These are phyloP conservation scores for Beaufortia kweichowensis DNA, from an alignment of 2,113 vertebrate species.

Conservation along the genomic window DNA sequence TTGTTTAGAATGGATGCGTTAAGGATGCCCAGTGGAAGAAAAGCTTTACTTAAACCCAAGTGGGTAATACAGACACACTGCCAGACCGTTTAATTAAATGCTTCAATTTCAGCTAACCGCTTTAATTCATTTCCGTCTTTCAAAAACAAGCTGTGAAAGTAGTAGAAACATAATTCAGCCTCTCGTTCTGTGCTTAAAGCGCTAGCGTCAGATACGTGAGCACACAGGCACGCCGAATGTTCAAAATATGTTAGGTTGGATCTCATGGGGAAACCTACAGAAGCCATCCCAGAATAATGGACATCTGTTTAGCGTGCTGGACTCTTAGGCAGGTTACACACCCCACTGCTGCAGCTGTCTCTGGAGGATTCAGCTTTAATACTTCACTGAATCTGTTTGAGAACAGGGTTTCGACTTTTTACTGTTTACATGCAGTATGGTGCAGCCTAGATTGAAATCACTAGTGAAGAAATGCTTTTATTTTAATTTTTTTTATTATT, in stretches of 20 bases:
- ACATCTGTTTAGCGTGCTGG: conserved; percentile 27
- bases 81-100: conserved; percentile 54
- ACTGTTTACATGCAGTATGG: background rate
- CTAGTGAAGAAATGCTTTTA: too few relatives aligned
- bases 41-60: conserved; percentile 46
- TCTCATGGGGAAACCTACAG: conserved; percentile 20
- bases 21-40: conserved; percentile 17
- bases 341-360: conserved; percentile 5
- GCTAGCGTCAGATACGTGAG: background rate
- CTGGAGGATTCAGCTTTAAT: conserved; percentile 2
- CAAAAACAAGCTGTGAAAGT: conserved; percentile 38
- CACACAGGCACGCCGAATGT: background rate
- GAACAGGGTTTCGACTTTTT: background rate
- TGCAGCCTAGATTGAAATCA: too few relatives aligned
- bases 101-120: conserved; percentile 50
- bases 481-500: too few relatives aligned
- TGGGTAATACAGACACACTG: conserved; percentile 53
- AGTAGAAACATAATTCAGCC: conserved; percentile 22
- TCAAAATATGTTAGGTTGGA: conserved; percentile 10
- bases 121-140: conserved; percentile 56
- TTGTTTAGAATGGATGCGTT: conserved; percentile 46
- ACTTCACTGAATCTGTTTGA: conserved; percentile 24
- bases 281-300: conserved; percentile 21
- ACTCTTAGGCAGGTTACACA: conserved; percentile 14
- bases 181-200: conserved; percentile 46